Evolutionary conservation across 2,888 invertebrate species (phyloP), one percentile per base, ranked within the genome.

Genomic region (Thymelicus acteon): DNA sequence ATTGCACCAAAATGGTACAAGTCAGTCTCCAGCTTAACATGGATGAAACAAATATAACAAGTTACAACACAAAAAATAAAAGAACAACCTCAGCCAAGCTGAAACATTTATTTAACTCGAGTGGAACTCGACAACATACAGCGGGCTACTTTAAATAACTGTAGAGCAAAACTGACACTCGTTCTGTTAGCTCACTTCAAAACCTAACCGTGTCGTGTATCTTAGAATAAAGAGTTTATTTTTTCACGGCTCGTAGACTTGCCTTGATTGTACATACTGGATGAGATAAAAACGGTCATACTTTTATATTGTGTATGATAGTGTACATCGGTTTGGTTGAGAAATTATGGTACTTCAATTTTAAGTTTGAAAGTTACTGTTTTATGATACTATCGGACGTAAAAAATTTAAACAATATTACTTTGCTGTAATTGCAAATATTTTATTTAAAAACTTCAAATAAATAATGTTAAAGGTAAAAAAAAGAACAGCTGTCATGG

Each of bases 61-160:
- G 66, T 31, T 2, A 31, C 31, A 31, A 31, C 31, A 1, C 73
- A 71, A 81, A 88, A 85, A 88, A 85, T 83, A 77, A 87, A 88
- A 85, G 15, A 80, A 84, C 81, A 82, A 82, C 84, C 86, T 84
- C 87, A 89, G 86, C 89, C 85, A 82, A 73, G 86, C 88, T 88
- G 86, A 81, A 75, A 77, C 73, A 73, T 89, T 90, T 89, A 87
- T 88, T 88, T 77, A 83, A 83, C 79, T 78, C 80, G 84, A 87
- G 85, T 86, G 77, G 77, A 83, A 89, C 86, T 88, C 85, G 80
- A 83, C 72, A 77, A 75, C 78, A 73, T 79, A 74, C 75, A 75
- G 64, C 1, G 13, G 10, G 13, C 19, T 52, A 52, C 15, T 49
- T 52, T 19, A 10, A 52, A 52, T 52, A 52, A 52, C 52, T 52